Percentiles rank a stretch among this genome's conserved stretches.
Conservation (phyloP, 1,140 invertebrate genomes). For the Cyclina sinensis region DNA sequence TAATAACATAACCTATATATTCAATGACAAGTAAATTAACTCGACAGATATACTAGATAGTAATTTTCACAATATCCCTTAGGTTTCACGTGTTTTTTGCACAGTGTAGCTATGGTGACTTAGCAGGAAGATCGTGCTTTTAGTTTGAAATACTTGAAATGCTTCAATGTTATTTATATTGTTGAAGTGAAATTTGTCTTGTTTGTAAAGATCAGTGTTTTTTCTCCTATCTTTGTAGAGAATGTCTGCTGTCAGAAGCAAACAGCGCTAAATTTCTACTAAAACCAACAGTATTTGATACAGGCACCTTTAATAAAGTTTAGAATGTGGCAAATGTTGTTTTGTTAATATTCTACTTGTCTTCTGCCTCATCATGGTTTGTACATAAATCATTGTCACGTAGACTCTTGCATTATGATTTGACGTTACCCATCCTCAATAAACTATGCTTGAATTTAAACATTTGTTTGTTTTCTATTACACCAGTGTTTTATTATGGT, state of each 20-base stretch:
- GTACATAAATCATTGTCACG: conserved; percentile 46
- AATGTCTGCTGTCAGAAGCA: no score
- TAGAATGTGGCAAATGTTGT: neutral
- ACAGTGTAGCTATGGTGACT: neutral
- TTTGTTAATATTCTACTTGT: conserved; percentile 19
- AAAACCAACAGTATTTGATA: neutral
- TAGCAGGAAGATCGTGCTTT: neutral
- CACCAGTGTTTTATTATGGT: no score
- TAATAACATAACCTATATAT: no score
- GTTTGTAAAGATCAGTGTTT: no score
- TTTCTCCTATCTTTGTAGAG: no score
- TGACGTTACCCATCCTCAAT: conserved; percentile 66
- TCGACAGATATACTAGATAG: neutral
- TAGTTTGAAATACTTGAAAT: neutral
- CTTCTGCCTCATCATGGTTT: conserved; percentile 19
- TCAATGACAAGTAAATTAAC: no score
- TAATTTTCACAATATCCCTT: neutral
- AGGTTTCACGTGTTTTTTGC: neutral
- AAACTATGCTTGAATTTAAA: conserved; percentile 66
- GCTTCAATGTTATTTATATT: no score
- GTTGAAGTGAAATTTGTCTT: no score
- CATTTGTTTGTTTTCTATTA: neutral
- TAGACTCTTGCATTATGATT: conserved; percentile 56
- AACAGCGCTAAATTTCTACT: no score
- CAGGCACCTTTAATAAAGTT: neutral